Evolutionary conservation across 2,888 invertebrate genomes (phyloP).

Genomic region (Sicus ferrugineus): DNA sequence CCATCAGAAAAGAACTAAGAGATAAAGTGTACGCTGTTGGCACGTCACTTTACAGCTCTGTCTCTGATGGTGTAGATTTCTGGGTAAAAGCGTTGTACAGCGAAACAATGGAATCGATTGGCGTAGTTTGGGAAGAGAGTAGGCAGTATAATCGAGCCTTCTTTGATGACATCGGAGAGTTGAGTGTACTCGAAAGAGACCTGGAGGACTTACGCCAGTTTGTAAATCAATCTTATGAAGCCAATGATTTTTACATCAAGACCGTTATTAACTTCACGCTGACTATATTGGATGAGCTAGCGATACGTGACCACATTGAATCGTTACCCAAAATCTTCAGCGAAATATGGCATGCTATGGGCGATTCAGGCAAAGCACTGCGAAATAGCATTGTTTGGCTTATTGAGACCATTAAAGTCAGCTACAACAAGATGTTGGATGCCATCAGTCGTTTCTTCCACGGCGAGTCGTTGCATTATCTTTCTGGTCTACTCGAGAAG

Average conservation of each 20-base stretch:
- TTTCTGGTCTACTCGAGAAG: slow-evolving; percentile 74
- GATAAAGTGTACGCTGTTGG: slow-evolving; percentile 65
- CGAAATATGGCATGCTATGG: slow-evolving; percentile 87
- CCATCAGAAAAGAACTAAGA: slow-evolving; percentile 71
- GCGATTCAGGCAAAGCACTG: slow-evolving; percentile 81
- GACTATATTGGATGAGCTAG: slow-evolving; percentile 79
- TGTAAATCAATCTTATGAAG: slow-evolving; percentile 79
- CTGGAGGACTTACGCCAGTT: slow-evolving; percentile 71
- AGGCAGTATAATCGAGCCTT: slow-evolving; percentile 75
- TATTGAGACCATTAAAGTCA: slow-evolving; percentile 71
- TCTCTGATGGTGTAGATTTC: slow-evolving; percentile 69
- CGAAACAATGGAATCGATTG: slow-evolving; percentile 74
- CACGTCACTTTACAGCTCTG: slow-evolving; percentile 66
- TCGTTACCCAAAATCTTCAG: slow-evolving; percentile 81
- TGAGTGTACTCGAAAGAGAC: slow-evolving; percentile 74
- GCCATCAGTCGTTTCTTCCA: slow-evolving; percentile 75
- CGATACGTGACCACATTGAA: slow-evolving; percentile 78
- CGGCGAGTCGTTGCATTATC: slow-evolving; percentile 78
- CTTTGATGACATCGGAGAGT: slow-evolving; percentile 73
- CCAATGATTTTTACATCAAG: slow-evolving; percentile 85
- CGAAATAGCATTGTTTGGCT: slow-evolving; percentile 79
- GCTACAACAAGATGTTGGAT: slow-evolving; percentile 75
- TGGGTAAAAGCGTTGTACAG: slow-evolving; percentile 74
- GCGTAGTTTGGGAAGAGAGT: slow-evolving; percentile 79
- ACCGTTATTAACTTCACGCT: slow-evolving; percentile 76